Conservation (phyloP, 2,797 vertebrate genomes). For the Coregonus suidteri region DNA sequence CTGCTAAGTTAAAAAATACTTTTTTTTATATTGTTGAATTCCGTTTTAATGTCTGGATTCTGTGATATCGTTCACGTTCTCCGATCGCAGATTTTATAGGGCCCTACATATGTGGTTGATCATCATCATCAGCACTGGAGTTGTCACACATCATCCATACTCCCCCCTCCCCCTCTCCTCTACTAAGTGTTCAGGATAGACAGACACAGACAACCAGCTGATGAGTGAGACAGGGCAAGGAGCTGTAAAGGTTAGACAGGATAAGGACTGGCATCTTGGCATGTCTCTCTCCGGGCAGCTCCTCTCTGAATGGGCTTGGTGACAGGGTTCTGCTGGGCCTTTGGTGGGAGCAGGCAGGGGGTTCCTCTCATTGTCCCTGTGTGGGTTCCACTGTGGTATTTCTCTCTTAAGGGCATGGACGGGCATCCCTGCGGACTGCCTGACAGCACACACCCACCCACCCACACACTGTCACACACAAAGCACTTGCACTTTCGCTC, state of each 20-base stretch:
- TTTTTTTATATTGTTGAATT: too few species aligned
- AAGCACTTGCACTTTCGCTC: not conserved
- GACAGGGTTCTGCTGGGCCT: slow-evolving; percentile 50
- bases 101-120: too few species aligned
- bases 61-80: too few species aligned
- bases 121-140: too few species aligned
- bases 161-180: too few species aligned
- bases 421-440: slow-evolving; percentile 41
- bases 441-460: slow-evolving; percentile 38
- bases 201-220: not conserved
- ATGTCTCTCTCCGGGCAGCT: slow-evolving; percentile 58
- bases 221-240: not conserved
- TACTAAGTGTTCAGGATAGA: slow-evolving; percentile 11
- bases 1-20: too few species aligned
- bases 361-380: slow-evolving; percentile 49
- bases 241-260: slow-evolving; percentile 72
- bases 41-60: too few species aligned
- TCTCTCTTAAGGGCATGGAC: slow-evolving; percentile 58
- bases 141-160: too few species aligned
- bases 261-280: slow-evolving; percentile 60
- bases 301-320: slow-evolving; percentile 41
- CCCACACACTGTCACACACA: slow-evolving; percentile 1
- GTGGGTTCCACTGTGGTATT: slow-evolving; percentile 41
- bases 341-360: slow-evolving; percentile 22
- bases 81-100: too few species aligned